Evolutionary conservation across 2,888 invertebrate genomes (phyloP).

Genomic region (Coenonympha arcania): DNA sequence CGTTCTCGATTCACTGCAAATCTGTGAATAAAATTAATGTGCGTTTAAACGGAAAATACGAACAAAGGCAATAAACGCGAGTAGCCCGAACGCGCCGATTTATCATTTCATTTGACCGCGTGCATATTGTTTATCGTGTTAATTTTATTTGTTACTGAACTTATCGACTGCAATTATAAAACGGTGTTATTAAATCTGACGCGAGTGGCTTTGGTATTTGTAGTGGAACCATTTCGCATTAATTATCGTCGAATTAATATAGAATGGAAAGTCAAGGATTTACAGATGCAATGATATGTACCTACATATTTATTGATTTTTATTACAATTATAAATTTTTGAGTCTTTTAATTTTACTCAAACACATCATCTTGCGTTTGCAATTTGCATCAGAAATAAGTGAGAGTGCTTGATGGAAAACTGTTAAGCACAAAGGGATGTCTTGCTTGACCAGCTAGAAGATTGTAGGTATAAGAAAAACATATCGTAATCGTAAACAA

Average conservation of each 20-base stretch:
- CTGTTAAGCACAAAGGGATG: too few relatives aligned
- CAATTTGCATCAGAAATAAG: too few relatives aligned
- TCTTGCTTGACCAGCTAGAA: too few relatives aligned
- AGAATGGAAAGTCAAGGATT: too few relatives aligned
- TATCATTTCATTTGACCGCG: conserved; percentile 60
- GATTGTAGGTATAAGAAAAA: too few relatives aligned
- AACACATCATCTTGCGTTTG: too few relatives aligned
- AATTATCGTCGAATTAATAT: not conserved
- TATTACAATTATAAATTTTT: too few relatives aligned
- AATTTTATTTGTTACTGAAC: conserved; percentile 66
- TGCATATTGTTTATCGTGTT: conserved; percentile 66
- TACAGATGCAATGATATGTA: too few relatives aligned
- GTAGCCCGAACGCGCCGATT: conserved; percentile 53
- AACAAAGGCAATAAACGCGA: conserved; percentile 63
- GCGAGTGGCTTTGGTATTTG: conserved; percentile 1
- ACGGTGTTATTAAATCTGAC: conserved; percentile 53
- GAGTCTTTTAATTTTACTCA: too few relatives aligned
- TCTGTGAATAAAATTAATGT: conserved; percentile 70
- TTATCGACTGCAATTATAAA: conserved; percentile 59
- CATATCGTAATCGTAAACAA: too few relatives aligned
- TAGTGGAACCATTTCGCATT: conserved; percentile 4
- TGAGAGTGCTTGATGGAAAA: too few relatives aligned
- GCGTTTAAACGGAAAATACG: conserved; percentile 67
- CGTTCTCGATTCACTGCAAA: conserved; percentile 62
- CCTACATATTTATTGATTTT: too few relatives aligned